phyloP scores from a whole-genome alignment of 2,888 invertebrate species.

The Drosophila macrospina region DNA sequence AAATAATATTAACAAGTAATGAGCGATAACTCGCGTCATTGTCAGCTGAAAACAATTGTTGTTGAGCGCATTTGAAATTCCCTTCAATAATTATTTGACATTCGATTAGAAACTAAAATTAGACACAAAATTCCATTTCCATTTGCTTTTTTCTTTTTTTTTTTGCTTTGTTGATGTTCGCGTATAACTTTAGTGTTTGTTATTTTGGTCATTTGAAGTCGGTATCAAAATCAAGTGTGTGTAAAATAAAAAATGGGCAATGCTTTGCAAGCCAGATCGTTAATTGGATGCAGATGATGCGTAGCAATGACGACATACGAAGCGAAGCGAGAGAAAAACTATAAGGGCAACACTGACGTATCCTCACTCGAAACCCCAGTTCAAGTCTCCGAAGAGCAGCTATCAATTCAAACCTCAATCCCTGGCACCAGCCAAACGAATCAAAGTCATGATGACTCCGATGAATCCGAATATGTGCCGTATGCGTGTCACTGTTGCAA shows the following conservation, averaged over 20 bases:
- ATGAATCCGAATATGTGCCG: conserved; percentile 34
- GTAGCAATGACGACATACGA: conserved; percentile 24
- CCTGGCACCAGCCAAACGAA: background rate
- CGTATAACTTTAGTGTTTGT: background rate
- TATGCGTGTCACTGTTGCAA: conserved; percentile 66
- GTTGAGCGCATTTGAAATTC: conserved; percentile 18
- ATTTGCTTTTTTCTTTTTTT: background rate
- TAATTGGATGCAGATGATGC: conserved; percentile 25
- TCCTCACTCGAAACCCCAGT: background rate
- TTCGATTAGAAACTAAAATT: conserved; percentile 2
- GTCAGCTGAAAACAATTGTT: conserved; percentile 8
- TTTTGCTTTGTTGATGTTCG: conserved; percentile 14
- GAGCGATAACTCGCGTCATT: background rate
- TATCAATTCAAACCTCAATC: background rate
- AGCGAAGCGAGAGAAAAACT: background rate
- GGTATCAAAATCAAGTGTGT: conserved; percentile 12
- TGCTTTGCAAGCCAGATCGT: conserved; percentile 27
- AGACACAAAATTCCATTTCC: conserved; percentile 3
- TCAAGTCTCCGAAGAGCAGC: background rate
- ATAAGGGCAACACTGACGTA: background rate
- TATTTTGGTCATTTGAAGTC: conserved; percentile 13
- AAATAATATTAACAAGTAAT: background rate
- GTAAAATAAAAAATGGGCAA: conserved; percentile 57
- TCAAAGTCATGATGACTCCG: conserved; percentile 3
- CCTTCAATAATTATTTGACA: conserved; percentile 16